Percentiles rank a stretch among this genome's conserved stretches.
phyloP scores from a whole-genome alignment of 2,113 vertebrate genomes.

The Pavo muticus region DNA sequence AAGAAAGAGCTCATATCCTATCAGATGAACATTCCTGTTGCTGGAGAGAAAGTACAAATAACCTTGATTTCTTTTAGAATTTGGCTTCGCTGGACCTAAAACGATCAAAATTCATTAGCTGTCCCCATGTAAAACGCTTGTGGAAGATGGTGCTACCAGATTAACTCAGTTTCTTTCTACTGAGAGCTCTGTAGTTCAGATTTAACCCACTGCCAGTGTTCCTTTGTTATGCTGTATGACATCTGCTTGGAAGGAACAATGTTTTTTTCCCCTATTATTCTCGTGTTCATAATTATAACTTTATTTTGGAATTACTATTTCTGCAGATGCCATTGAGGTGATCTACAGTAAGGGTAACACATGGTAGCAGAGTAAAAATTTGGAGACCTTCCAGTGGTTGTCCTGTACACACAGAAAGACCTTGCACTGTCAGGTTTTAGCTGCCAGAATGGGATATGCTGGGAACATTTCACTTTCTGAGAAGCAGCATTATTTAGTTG shows the following conservation, averaged over 20 bases:
- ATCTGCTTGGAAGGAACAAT: neutral
- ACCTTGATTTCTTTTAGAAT: neutral
- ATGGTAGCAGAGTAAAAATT: neutral
- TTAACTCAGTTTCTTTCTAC: neutral
- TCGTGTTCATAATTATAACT: neutral
- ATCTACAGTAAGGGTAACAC: neutral
- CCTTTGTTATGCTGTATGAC: neutral
- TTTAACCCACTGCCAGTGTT: neutral
- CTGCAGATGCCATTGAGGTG: neutral
- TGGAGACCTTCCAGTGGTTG: neutral
- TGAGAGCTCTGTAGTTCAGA: neutral
- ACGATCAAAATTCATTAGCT: neutral
- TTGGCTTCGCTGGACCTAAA: neutral
- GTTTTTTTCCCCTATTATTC: neutral
- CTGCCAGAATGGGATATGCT: slow-evolving; percentile 32
- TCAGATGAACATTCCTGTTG: neutral
- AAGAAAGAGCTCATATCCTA: neutral
- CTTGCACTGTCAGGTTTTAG: neutral
- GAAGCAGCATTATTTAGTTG: slow-evolving; percentile 49
- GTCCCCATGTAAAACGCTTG: neutral
- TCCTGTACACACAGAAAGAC: neutral
- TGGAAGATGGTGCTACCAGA: neutral
- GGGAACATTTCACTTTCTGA: neutral
- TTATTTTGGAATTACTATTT: neutral
- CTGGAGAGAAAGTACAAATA: neutral